Base-by-base conservation (phyloP, 2,888 invertebrate genomes). In the Phyto melanocephala region DNA sequence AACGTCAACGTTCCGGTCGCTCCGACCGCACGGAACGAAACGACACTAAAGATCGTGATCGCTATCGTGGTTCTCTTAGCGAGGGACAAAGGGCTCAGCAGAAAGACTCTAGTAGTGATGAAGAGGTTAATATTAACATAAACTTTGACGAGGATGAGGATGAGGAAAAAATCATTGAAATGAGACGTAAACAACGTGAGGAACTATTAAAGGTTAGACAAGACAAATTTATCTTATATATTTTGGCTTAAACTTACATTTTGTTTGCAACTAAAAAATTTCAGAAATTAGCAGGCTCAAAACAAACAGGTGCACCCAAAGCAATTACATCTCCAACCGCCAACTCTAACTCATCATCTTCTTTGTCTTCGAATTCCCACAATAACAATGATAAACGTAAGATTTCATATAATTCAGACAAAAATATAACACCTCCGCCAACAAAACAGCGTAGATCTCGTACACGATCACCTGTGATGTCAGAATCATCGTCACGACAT, bases 121-220 rank as follows among this genome's bases (percentile, higher is more conserved):
- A 94, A 83, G 95, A 95, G 82, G 92, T 94, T 3, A 94, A 95
- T 87, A 93, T 95, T 76, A 94, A 96, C 86, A 94, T 96, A 71
- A 93, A 96, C 17, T 96, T 97, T 81, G 97, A 97, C 84, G 93
- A 96, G 4, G 97, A 97, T 84, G 97, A 97, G 81, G 97, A 98
- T 90, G 96, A 98, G 88, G 97, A 98, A 89, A 95, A 95, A 86
- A 96, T 98, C 86, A 99, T 99, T 89, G 97, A 98, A 89, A 94
- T 94, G 88, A 93, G 97, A 85, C 93, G 98, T 81, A 95, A 96
- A 88, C 95, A 97, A 88, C 93, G 98, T 47, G 97, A 98, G 90
- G 96, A 96, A 89, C 92, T 99, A 6, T 89, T 98, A 76, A 96
- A 96, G 93, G 96, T 96, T 92, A 87, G 22, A 13, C n/a, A n/a